Evolutionary conservation across 1,140 invertebrate genomes (phyloP).

Genomic region (Eciton burchellii): DNA sequence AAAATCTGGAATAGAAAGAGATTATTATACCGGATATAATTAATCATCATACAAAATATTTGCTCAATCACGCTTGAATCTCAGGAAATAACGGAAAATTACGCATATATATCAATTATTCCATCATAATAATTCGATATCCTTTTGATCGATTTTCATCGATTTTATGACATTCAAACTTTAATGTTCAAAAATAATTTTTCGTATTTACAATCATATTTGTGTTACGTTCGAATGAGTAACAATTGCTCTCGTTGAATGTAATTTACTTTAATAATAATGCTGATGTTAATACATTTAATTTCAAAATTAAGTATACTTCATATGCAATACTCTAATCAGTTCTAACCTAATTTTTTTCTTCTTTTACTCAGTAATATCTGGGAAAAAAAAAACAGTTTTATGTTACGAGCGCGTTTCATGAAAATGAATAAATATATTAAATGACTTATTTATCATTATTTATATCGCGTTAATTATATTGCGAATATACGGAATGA

Average conservation of each 20-base stretch:
- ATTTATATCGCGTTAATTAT: background rate
- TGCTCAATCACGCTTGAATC: background rate
- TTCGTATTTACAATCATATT: background rate
- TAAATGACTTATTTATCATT: background rate
- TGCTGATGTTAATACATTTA: background rate
- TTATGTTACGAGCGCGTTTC: background rate
- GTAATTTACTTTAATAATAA: background rate
- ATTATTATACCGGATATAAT: background rate
- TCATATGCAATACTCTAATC: background rate
- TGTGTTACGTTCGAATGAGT: background rate
- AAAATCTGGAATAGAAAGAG: too few relatives aligned
- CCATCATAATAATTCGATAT: background rate
- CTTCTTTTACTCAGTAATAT: background rate
- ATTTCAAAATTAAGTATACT: background rate
- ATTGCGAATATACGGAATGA: background rate
- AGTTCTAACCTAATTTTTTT: constrained; percentile 33
- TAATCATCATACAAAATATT: background rate
- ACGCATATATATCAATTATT: background rate
- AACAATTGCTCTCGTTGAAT: background rate
- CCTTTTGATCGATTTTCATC: background rate
- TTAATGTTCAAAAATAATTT: background rate
- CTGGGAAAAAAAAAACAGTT: background rate
- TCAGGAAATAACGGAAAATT: background rate
- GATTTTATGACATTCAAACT: background rate
- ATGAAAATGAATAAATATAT: background rate